Evolutionary conservation across 2,113 vertebrate species (phyloP), one percentile per base, ranked within the genome.

Genomic region (Vidua chalybeata): DNA sequence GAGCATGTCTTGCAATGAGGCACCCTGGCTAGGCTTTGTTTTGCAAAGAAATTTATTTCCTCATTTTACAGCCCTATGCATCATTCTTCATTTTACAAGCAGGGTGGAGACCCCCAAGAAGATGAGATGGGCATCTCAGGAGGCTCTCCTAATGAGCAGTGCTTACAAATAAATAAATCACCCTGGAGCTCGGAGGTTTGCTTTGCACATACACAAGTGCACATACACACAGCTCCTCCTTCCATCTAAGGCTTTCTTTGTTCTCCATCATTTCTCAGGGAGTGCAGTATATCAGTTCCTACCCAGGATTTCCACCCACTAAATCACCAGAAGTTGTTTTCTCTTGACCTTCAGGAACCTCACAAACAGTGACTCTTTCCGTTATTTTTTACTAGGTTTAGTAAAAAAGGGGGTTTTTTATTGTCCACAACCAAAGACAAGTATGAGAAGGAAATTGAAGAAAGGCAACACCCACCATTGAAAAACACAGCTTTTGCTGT

Each of bases 31-130:
- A 59, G 49, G n/a, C 28, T 95, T 91, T 92, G 62, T 78, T 92
- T 68, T 61, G 24, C 49, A 84, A 78, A 75, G 15, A 88, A 62
- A 77, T 93, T 69, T 79, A 68, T 97, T 97, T 90, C 86, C 48
- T 77, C 17, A 12, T 92, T 93, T 95, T 80, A 92, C 43, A 67
- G 64, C 33, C 27, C 88, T 74, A 24, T 43, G 73, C 27, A 63
- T 86, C 82, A 62, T 62, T 86, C 64, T 88, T 67, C 37, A 48
- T 88, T 93, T 94, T 88, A 84, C 72, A 83, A 77, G 67, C 76
- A 88, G 63, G 31, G 46, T 13, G 11, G 55, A 80, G 73, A 91
- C 56, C 39, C 61, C 77, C 21, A 1, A 14, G 85, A 93, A 71
- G 86, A 86, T 39, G 79, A 92, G 75, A 88, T 58, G 83, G 61